Conservation (phyloP, 2,888 invertebrate genomes). For the Eucera pruinosa region DNA sequence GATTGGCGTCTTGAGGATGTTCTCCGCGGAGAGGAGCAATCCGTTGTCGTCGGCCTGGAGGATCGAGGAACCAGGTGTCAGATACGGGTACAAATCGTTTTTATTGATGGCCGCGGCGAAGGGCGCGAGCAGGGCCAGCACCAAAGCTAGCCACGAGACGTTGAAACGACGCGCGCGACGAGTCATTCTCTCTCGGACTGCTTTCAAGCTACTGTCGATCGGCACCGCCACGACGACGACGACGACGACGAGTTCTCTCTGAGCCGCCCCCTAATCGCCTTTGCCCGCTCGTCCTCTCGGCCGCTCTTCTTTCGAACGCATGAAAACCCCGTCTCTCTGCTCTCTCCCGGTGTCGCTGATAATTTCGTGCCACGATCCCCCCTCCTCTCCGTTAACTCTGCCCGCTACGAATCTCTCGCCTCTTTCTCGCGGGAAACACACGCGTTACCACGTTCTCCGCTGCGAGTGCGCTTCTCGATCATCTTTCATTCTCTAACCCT, state of each 20-base stretch:
- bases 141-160: slow-evolving; percentile 64
- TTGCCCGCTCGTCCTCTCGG: slow-evolving; percentile 59
- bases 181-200: slow-evolving; percentile 80
- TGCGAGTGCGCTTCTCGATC: too few species aligned
- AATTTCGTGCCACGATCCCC: slow-evolving; percentile 55
- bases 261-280: slow-evolving; percentile 73
- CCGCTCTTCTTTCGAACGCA: slow-evolving; percentile 56
- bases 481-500: too few species aligned
- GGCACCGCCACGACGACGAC: slow-evolving; percentile 45
- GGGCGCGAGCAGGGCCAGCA: slow-evolving; percentile 62
- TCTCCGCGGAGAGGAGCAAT: slow-evolving; percentile 85
- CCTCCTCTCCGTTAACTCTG: slow-evolving; percentile 6
- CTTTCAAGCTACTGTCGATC: slow-evolving; percentile 78
- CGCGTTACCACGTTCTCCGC: background rate
- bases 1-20: slow-evolving; percentile 89
- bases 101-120: slow-evolving; percentile 69
- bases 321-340: slow-evolving; percentile 41
- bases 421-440: slow-evolving; percentile 18
- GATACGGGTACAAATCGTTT: slow-evolving; percentile 78
- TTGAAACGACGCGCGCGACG: slow-evolving; percentile 73
- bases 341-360: slow-evolving; percentile 59
- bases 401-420: slow-evolving; percentile 4
- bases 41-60: slow-evolving; percentile 75
- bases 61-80: slow-evolving; percentile 61
- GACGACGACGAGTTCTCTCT: slow-evolving; percentile 64